Evolutionary conservation across 35 echinoderm and acorn worm genomes (phyloP).

Genomic region (Diadema setosum): DNA sequence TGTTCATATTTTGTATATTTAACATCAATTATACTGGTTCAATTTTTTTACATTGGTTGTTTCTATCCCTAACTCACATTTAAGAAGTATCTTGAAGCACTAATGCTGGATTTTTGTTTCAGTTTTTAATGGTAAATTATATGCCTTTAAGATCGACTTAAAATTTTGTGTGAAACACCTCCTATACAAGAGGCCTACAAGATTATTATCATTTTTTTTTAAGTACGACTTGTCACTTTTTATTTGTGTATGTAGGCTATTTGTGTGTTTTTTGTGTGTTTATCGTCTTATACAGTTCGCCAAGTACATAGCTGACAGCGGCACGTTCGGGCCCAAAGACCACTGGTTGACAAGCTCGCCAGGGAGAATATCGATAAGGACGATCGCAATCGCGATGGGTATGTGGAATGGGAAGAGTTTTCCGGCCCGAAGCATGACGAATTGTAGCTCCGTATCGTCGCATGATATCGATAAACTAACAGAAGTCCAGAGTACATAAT

Average conservation of each 20-base stretch:
- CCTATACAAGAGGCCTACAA: background rate
- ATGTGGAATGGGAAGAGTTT: slow-evolving; percentile 39
- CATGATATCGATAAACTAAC: no score
- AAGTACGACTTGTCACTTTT: background rate
- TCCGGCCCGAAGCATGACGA: slow-evolving; percentile 41
- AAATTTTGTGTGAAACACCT: background rate
- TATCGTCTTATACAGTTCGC: slow-evolving; percentile 17
- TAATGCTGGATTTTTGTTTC: no score
- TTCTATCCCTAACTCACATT: no score
- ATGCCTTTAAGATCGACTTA: background rate
- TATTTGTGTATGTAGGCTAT: background rate
- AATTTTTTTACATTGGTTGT: no score
- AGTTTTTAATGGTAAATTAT: no score
- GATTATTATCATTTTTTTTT: no score
- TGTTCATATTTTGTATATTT: no score
- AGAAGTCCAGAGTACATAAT: no score
- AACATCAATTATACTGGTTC: no score
- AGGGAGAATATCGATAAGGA: slow-evolving; percentile 38
- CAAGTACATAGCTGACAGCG: slow-evolving; percentile 21
- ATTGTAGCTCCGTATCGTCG: no score
- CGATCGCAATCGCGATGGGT: slow-evolving; percentile 44
- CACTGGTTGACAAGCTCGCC: slow-evolving; percentile 21
- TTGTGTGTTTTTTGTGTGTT: background rate
- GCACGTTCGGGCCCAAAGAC: background rate
- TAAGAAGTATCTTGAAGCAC: no score